These are phyloP conservation scores for Pristiophorus japonicus DNA, from an alignment of 2,113 vertebrate genomes.

Conservation along the genomic window DNA sequence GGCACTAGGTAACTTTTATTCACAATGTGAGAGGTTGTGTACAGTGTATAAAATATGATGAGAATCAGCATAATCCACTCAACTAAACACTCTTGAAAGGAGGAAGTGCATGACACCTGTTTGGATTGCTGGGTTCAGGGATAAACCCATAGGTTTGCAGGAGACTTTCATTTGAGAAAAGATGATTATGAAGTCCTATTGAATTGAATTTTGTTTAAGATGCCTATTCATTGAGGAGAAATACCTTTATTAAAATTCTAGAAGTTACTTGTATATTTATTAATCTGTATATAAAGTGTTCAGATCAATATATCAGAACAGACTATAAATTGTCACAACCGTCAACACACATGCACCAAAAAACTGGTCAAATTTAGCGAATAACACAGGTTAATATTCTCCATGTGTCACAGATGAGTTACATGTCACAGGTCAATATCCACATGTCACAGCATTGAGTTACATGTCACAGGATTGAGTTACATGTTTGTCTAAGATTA, in stretches of 20 bases:
- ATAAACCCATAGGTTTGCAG: background rate
- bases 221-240: background rate
- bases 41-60: no score
- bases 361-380: background rate
- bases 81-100: no score
- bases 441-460: no score
- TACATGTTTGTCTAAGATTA: background rate
- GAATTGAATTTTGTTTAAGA: background rate
- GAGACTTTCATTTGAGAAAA: background rate
- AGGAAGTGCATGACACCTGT: background rate
- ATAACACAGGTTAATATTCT: no score
- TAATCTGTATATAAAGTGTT: background rate
- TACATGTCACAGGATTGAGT: background rate
- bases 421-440: no score
- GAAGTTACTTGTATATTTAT: background rate
- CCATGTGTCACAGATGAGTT: no score
- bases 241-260: background rate
- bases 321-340: background rate
- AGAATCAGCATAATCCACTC: no score
- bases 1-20: no score
- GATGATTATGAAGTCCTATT: background rate
- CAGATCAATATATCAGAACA: background rate
- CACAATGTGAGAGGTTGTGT: no score
- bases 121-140: background rate
- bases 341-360: background rate